Conservation (phyloP, 2,113 vertebrate genomes). For the Corythaeola cristata region DNA sequence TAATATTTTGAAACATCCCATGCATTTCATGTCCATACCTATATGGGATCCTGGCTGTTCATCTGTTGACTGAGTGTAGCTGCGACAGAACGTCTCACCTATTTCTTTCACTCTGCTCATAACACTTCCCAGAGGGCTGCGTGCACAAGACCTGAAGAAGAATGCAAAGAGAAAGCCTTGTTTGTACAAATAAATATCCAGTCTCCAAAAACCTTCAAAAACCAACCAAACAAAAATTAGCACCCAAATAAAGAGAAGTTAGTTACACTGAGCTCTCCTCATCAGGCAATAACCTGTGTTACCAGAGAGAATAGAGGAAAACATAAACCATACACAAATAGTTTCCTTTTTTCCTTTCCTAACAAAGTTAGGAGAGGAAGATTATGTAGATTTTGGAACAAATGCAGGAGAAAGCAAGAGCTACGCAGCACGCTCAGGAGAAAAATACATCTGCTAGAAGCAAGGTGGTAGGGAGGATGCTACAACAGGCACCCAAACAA, state of each 20-base stretch:
- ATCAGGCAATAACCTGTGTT: neutral
- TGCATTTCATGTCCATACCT: slow-evolving; percentile 70
- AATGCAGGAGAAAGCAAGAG: neutral
- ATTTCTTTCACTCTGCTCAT: slow-evolving; percentile 81
- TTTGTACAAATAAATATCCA: neutral
- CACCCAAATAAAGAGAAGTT: neutral
- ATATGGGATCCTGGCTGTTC: slow-evolving; percentile 90
- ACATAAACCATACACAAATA: neutral
- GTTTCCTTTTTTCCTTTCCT: neutral
- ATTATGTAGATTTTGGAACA: neutral
- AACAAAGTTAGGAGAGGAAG: neutral
- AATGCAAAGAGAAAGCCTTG: neutral
- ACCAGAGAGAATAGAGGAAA: neutral
- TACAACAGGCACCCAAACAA: neutral
- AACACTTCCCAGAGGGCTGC: slow-evolving; percentile 84
- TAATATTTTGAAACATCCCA: neutral
- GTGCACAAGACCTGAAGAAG: slow-evolving; percentile 83
- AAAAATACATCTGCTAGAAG: neutral
- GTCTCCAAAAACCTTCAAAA: neutral
- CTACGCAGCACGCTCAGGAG: neutral
- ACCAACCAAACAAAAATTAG: neutral
- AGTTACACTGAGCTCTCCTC: neutral
- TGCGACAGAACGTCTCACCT: slow-evolving; percentile 86
- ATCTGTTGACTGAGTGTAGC: slow-evolving; percentile 87
- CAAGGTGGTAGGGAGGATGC: neutral